Conservation (phyloP, 2,797 vertebrate genomes). For the Bovichtus diacanthus region DNA sequence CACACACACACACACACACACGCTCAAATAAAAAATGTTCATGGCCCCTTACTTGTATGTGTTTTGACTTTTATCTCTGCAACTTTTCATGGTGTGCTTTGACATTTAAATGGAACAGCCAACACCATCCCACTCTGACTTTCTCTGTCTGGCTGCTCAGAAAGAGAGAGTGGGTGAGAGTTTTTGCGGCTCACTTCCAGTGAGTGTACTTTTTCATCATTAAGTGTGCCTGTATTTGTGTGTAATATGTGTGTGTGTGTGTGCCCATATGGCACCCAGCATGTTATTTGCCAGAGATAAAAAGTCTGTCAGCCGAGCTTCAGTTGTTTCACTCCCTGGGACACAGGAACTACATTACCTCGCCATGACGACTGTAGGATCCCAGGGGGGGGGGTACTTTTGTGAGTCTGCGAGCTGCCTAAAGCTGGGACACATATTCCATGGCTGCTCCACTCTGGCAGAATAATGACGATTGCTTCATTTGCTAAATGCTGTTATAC, state of each 20-base stretch:
- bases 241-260: background rate
- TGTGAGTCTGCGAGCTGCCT: background rate
- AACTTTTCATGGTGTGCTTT: constrained; percentile 62
- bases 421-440: background rate
- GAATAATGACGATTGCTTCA: background rate
- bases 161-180: constrained; percentile 40
- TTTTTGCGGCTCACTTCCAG: constrained; percentile 40
- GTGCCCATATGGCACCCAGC: constrained; percentile 25
- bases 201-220: constrained; percentile 28
- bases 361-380: constrained; percentile 8
- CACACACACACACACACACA: background rate
- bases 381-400: background rate
- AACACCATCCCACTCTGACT: constrained; percentile 40
- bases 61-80: constrained; percentile 44
- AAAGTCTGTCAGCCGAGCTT: constrained; percentile 21
- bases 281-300: constrained; percentile 22
- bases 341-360: constrained; percentile 8
- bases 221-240: constrained; percentile 15
- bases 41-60: constrained; percentile 36
- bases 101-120: constrained; percentile 64
- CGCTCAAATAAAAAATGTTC: constrained; percentile 13
- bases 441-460: background rate
- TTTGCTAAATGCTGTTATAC: background rate
- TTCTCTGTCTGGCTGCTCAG: constrained; percentile 35
- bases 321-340: constrained; percentile 24